Percentiles rank a stretch among this genome's conserved stretches.
Evolutionary conservation across 2,888 invertebrate genomes (phyloP).

Genomic region (Chloroclystis v-ata): DNA sequence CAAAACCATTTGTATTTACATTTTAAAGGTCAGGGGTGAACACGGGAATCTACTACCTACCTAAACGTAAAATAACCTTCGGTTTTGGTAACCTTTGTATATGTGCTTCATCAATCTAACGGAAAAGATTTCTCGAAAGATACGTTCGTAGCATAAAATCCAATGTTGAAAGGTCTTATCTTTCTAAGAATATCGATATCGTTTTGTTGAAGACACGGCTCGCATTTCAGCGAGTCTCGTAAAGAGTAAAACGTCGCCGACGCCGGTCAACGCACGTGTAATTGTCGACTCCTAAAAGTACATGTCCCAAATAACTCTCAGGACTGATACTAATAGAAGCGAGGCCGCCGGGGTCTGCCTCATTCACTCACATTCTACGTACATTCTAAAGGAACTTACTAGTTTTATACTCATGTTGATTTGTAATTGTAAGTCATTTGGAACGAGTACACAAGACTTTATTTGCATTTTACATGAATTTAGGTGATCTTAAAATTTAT

Average conservation of each 20-base stretch:
- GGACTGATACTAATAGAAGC: conserved; percentile 44
- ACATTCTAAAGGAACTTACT: conserved; percentile 16
- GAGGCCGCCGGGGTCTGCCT: conserved; percentile 27
- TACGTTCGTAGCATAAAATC: conserved; percentile 20
- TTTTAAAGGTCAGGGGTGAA: conserved; percentile 12
- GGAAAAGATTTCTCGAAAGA: conserved; percentile 20
- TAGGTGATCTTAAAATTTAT: background rate
- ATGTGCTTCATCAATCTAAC: conserved; percentile 25
- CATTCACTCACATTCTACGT: conserved; percentile 30
- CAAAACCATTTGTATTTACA: conserved; percentile 7
- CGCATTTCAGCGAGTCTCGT: conserved; percentile 12
- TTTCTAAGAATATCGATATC: conserved; percentile 12
- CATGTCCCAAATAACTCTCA: conserved; percentile 54
- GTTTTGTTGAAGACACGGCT: background rate
- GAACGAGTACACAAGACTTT: conserved; percentile 3
- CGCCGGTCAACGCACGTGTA: conserved; percentile 52
- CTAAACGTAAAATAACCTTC: conserved; percentile 22
- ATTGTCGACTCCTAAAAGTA: conserved; percentile 51
- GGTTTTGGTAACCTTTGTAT: conserved; percentile 21
- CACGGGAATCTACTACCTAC: conserved; percentile 19
- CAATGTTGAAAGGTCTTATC: conserved; percentile 14
- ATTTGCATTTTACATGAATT: conserved; percentile 12
- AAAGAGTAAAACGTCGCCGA: conserved; percentile 32
- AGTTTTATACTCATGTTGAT: conserved; percentile 21
- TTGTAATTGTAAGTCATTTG: conserved; percentile 7